These are phyloP conservation scores for Clarias pachynema DNA, from an alignment of 2,797 vertebrate genomes.

Conservation along the genomic window DNA sequence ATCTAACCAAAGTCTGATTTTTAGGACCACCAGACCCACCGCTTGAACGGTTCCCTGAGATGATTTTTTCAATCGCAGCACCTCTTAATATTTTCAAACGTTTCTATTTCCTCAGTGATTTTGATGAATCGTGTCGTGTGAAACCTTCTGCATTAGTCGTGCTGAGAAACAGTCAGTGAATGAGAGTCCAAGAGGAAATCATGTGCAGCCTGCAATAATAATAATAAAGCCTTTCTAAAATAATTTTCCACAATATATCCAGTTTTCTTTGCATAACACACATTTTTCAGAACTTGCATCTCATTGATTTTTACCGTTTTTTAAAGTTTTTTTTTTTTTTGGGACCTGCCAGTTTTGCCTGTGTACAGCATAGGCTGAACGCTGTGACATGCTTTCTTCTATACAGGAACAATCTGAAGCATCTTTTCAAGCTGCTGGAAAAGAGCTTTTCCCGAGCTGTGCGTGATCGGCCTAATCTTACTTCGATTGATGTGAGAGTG, in stretches of 20 bases:
- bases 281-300: background rate
- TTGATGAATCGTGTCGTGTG: background rate
- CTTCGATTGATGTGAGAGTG: too few species aligned
- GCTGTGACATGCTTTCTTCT: too few species aligned
- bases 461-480: too few species aligned
- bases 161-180: background rate
- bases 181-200: background rate
- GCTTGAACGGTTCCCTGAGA: background rate
- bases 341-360: too few species aligned
- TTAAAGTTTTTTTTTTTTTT: too few species aligned
- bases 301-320: background rate
- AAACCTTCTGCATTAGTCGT: background rate
- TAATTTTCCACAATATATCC: background rate
- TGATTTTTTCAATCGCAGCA: background rate
- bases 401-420: too few species aligned
- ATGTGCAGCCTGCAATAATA: background rate
- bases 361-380: too few species aligned
- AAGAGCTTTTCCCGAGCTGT: too few species aligned
- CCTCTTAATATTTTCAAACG: background rate
- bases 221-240: background rate
- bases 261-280: background rate
- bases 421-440: too few species aligned
- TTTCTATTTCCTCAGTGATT: background rate
- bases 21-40: background rate
- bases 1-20: background rate